Evolutionary conservation across 2,888 invertebrate species (phyloP).

Genomic region (Hedychridium roseum): DNA sequence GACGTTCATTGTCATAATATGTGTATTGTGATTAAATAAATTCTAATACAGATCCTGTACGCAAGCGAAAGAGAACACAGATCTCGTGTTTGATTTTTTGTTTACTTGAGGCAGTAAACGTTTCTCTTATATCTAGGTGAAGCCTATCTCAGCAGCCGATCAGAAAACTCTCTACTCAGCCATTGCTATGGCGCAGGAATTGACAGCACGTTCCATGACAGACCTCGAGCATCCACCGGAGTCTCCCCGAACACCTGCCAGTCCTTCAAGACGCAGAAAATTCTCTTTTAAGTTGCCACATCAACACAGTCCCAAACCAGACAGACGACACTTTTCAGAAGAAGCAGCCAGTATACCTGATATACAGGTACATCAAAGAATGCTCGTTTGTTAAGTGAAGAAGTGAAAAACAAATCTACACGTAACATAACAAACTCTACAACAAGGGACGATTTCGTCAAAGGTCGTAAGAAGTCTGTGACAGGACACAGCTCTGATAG

Average conservation of each 20-base stretch:
- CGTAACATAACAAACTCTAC: conserved; percentile 9
- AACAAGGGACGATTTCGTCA: conserved; percentile 7
- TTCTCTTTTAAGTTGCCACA: conserved; percentile 81
- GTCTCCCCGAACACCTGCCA: conserved; percentile 62
- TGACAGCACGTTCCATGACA: conserved; percentile 72
- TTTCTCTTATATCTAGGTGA: conserved; percentile 69
- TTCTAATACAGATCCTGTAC: not conserved
- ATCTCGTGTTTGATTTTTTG: not conserved
- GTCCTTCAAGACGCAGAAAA: conserved; percentile 74
- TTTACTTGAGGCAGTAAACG: conserved; percentile 35
- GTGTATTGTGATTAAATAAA: not conserved
- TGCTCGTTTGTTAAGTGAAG: conserved; percentile 27
- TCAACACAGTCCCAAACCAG: conserved; percentile 71
- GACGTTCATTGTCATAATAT: too few relatives aligned
- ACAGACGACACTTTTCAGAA: conserved; percentile 88
- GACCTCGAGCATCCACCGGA: conserved; percentile 61
- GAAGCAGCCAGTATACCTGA: conserved; percentile 87
- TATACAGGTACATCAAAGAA: conserved; percentile 76
- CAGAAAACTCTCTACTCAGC: conserved; percentile 91
- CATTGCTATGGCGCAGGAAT: conserved; percentile 91
- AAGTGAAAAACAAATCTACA: not conserved
- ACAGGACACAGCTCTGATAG: not conserved
- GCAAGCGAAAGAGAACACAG: conserved; percentile 1
- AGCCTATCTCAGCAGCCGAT: conserved; percentile 93
- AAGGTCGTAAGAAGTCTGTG: not conserved